Percentiles rank a stretch among this genome's conserved stretches.
phyloP scores from a whole-genome alignment of 2,888 invertebrate species.

The Zaprionus lineosus region DNA sequence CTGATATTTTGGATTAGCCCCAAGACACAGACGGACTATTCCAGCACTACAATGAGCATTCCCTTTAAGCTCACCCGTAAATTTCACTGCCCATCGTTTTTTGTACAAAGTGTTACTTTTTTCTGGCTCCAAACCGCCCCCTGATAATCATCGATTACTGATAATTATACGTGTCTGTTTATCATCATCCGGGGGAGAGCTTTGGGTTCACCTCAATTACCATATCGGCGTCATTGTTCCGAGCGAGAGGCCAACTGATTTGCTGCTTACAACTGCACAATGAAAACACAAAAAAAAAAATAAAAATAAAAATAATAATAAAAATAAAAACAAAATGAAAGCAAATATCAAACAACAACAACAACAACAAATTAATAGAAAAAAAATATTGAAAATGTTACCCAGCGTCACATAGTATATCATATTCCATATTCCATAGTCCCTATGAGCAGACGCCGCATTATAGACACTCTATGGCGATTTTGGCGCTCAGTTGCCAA shows the following conservation, averaged over 20 bases:
- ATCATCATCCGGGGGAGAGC: constrained; percentile 17
- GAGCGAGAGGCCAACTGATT: constrained; percentile 43
- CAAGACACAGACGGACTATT: too few relatives aligned
- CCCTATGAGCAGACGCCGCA: constrained; percentile 16
- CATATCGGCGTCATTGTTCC: constrained; percentile 55
- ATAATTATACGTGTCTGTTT: constrained; percentile 23
- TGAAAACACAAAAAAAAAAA: too few relatives aligned
- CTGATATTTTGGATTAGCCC: too few relatives aligned
- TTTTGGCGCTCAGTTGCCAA: constrained; percentile 64
- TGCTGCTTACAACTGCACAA: constrained; percentile 24
- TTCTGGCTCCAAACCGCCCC: constrained; percentile 20
- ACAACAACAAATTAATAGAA: too few relatives aligned
- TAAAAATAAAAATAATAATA: too few relatives aligned
- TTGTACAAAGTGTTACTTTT: too few relatives aligned
- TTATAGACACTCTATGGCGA: constrained; percentile 33
- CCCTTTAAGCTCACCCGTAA: too few relatives aligned
- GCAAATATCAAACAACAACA: constrained; percentile 3
- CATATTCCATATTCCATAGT: constrained; percentile 19
- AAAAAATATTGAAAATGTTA: constrained; percentile 18
- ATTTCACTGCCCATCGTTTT: too few relatives aligned
- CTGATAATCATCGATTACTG: constrained; percentile 30
- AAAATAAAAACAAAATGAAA: too few relatives aligned
- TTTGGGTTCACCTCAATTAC: constrained; percentile 40
- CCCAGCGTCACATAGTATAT: constrained; percentile 33
- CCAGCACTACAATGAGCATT: too few relatives aligned